These are phyloP conservation scores for Clanis bilineata DNA, from an alignment of 2,888 invertebrate species.

Conservation along the genomic window DNA sequence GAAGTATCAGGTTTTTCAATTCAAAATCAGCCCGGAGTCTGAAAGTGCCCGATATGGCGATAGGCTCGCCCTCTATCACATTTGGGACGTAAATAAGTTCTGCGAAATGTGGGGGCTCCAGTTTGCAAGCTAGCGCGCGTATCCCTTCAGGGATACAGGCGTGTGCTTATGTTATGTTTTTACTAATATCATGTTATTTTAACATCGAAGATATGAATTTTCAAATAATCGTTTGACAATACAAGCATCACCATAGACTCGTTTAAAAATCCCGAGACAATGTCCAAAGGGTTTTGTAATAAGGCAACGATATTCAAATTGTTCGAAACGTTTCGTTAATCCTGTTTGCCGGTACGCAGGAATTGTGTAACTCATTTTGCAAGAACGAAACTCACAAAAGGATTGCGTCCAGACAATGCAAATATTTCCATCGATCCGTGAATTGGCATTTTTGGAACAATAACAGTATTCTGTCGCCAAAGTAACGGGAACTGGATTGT, in stretches of 20 bases:
- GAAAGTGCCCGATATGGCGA: too few relatives aligned
- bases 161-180: too few relatives aligned
- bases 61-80: too few relatives aligned
- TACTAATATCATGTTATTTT: too few relatives aligned
- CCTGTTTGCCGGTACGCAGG: constrained; percentile 6
- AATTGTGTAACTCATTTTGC: constrained; percentile 11
- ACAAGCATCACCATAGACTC: background rate
- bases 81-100: too few relatives aligned
- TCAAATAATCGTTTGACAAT: too few relatives aligned
- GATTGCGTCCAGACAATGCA: constrained; percentile 10
- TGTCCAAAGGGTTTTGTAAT: background rate
- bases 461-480: constrained; percentile 4
- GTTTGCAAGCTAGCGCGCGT: too few relatives aligned
- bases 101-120: too few relatives aligned
- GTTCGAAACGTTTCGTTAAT: background rate
- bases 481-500: background rate
- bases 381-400: background rate
- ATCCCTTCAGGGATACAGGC: too few relatives aligned
- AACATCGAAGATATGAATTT: too few relatives aligned
- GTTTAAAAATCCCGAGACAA: background rate
- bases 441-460: constrained; percentile 8
- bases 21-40: too few relatives aligned
- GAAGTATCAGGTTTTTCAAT: too few relatives aligned
- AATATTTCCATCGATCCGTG: constrained; percentile 1
- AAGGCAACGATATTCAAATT: background rate